phyloP scores from a whole-genome alignment of 2,888 invertebrate species.

The Eumerus sabulonum region DNA sequence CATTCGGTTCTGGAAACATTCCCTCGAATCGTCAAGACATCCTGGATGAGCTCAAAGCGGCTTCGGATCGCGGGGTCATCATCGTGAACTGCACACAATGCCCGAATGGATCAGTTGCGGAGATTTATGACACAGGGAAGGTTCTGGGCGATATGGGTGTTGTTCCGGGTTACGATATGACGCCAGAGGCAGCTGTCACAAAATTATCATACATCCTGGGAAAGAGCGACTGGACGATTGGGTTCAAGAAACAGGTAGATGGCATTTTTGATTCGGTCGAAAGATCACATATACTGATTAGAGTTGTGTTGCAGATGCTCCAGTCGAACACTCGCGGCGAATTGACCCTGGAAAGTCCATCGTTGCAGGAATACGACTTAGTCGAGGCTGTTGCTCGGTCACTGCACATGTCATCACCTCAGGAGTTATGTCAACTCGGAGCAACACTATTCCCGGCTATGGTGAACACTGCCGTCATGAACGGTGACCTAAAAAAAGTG shows the following conservation, averaged over 20 bases:
- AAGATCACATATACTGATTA: background rate
- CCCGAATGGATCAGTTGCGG: slow-evolving; percentile 87
- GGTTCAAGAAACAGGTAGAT: slow-evolving; percentile 83
- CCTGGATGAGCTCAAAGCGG: slow-evolving; percentile 84
- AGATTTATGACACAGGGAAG: slow-evolving; percentile 92
- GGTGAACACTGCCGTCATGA: slow-evolving; percentile 83
- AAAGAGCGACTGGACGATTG: slow-evolving; percentile 84
- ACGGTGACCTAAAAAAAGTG: slow-evolving; percentile 80
- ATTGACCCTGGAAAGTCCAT: slow-evolving; percentile 80
- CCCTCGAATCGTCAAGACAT: slow-evolving; percentile 92
- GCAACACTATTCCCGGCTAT: slow-evolving; percentile 85
- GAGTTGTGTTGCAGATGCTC: slow-evolving; percentile 82
- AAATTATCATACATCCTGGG: slow-evolving; percentile 94
- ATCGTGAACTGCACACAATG: slow-evolving; percentile 97
- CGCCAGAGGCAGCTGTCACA: slow-evolving; percentile 94
- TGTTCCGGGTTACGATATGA: slow-evolving; percentile 80
- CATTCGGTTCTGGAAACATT: slow-evolving; percentile 96
- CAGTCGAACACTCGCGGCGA: slow-evolving; percentile 89
- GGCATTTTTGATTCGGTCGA: background rate
- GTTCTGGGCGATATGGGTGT: slow-evolving; percentile 78
- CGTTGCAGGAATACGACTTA: slow-evolving; percentile 80
- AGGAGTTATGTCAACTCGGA: slow-evolving; percentile 81
- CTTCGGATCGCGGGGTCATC: slow-evolving; percentile 88
- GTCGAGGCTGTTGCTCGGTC: slow-evolving; percentile 82
- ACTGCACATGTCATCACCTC: slow-evolving; percentile 80